These are phyloP conservation scores for Campoletis sonorensis DNA, from an alignment of 1,140 invertebrate genomes.

Conservation along the genomic window DNA sequence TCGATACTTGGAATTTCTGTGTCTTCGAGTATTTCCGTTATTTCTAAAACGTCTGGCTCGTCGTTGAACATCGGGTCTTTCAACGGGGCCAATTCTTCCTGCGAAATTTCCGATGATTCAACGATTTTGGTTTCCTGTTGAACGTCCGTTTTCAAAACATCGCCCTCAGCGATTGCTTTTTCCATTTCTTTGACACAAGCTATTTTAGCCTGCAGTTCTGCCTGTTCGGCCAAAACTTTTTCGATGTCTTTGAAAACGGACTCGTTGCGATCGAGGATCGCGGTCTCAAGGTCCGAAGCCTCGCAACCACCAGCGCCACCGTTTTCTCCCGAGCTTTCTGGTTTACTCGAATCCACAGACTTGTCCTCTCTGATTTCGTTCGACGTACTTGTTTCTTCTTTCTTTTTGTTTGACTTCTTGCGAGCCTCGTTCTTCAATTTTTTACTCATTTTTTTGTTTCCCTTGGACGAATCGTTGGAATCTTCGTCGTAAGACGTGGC, in stretches of 20 bases:
- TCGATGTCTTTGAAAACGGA: conserved; percentile 30
- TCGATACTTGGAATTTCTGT: background rate
- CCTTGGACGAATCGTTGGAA: conserved; percentile 10
- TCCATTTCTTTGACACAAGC: conserved; percentile 30
- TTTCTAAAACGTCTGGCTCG: background rate
- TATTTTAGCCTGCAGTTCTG: conserved; percentile 22
- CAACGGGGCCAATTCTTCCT: background rate
- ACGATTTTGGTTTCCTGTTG: background rate
- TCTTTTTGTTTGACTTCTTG: conserved; percentile 22
- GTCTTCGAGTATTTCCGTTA: background rate
- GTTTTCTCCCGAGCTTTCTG: background rate
- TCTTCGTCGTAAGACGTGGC: conserved; percentile 32
- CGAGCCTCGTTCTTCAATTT: conserved; percentile 34
- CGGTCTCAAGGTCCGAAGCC: conserved; percentile 2
- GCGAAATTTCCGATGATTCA: background rate
- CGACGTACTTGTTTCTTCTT: background rate
- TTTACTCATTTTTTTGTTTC: conserved; percentile 40
- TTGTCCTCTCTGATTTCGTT: conserved; percentile 1
- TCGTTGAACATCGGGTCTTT: background rate
- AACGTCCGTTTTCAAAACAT: background rate
- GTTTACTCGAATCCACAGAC: conserved; percentile 5
- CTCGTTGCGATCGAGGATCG: conserved; percentile 34
- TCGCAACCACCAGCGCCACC: background rate
- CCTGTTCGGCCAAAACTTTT: conserved; percentile 31
- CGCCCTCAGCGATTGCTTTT: background rate